These are phyloP conservation scores for Eulemur rufifrons DNA, from an alignment of 2,113 vertebrate genomes.

Conservation along the genomic window DNA sequence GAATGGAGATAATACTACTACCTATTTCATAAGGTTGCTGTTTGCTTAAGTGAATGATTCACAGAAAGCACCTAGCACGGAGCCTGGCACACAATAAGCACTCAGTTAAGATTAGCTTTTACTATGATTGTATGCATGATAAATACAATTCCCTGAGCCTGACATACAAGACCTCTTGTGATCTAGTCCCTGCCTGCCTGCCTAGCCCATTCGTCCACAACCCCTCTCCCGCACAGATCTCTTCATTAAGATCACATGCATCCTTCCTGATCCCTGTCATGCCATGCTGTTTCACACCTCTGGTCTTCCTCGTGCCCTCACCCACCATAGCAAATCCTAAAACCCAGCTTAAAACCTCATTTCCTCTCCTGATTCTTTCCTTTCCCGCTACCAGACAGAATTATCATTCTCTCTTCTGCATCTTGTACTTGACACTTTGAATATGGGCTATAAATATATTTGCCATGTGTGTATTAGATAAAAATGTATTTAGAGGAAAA, in stretches of 20 bases:
- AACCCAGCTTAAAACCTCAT: not conserved
- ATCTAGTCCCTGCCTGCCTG: not conserved
- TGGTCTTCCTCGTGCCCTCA: conserved; percentile 1
- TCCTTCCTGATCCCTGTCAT: not conserved
- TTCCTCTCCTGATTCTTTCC: conserved; percentile 48
- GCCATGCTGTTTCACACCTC: not conserved
- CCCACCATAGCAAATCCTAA: not conserved
- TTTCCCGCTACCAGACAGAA: conserved; percentile 32
- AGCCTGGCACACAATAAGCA: not conserved
- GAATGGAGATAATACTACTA: not conserved
- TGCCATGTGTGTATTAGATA: conserved; percentile 16
- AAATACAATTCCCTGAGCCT: not conserved
- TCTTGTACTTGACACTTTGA: conserved; percentile 60
- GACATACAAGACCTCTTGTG: not conserved
- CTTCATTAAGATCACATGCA: not conserved
- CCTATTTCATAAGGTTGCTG: not conserved
- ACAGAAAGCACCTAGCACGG: not conserved
- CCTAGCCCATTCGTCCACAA: not conserved
- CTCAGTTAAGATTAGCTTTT: not conserved
- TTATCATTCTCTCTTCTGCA: conserved; percentile 46
- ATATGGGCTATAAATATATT: conserved; percentile 62
- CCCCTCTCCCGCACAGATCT: not conserved
- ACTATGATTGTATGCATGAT: not conserved
- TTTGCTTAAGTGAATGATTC: not conserved
- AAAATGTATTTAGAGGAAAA: conserved; percentile 36